phyloP scores from a whole-genome alignment of 1,140 invertebrate species.

The Reticulitermes speratus region DNA sequence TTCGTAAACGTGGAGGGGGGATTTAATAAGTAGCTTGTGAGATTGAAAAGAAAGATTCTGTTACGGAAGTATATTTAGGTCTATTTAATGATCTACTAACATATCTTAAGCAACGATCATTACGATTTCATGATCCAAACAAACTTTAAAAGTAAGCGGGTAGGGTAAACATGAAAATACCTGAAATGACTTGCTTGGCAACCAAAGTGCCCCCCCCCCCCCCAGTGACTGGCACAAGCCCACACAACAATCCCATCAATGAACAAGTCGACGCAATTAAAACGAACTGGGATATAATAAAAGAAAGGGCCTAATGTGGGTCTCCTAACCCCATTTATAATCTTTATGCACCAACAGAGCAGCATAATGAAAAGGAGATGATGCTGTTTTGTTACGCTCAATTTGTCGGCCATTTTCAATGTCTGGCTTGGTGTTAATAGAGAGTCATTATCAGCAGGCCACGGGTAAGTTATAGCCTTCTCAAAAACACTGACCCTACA shows the following conservation, averaged over 20 bases:
- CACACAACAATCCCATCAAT: constrained; percentile 24
- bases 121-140: no score
- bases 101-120: no score
- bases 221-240: neutral
- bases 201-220: neutral
- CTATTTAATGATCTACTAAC: no score
- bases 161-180: no score
- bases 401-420: constrained; percentile 16
- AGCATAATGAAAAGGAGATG: constrained; percentile 9
- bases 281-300: neutral
- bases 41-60: no score
- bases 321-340: constrained; percentile 12
- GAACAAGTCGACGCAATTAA: constrained; percentile 20
- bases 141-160: no score
- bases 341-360: constrained; percentile 14
- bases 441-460: constrained; percentile 3
- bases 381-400: constrained; percentile 15
- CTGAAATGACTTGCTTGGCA: neutral
- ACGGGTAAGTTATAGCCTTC: neutral
- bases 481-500: neutral
- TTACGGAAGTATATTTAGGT: no score
- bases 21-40: no score
- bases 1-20: no score
- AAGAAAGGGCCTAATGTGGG: neutral
- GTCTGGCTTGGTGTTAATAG: constrained; percentile 17